Evolutionary conservation across 1,140 invertebrate species (phyloP).

Genomic region (Drosophila tani): DNA sequence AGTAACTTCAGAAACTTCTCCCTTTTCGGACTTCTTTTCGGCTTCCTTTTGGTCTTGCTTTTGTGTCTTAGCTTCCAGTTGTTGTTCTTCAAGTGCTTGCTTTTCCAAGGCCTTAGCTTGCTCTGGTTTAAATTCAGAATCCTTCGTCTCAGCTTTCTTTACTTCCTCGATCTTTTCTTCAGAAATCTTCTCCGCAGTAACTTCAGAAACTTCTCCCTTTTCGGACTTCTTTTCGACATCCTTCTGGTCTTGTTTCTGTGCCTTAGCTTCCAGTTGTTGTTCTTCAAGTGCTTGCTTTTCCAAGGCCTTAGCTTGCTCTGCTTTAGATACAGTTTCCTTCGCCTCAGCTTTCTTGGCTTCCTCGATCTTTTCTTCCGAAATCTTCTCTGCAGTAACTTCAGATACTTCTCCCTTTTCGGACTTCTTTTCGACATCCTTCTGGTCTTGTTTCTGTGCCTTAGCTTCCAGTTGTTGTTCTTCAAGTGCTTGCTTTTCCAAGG

Average conservation of each 20-base stretch:
- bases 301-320: slow-evolving; percentile 25
- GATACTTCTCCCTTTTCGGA: no score
- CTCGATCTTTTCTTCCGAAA: no score
- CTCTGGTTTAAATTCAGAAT: slow-evolving; percentile 28
- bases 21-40: slow-evolving; percentile 39
- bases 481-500: no score
- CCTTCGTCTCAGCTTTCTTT: slow-evolving; percentile 11
- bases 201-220: slow-evolving; percentile 40
- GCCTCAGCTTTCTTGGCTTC: no score
- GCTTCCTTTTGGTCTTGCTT: background rate
- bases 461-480: no score
- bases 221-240: slow-evolving; percentile 20
- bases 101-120: slow-evolving; percentile 22
- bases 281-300: slow-evolving; percentile 43
- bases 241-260: no score
- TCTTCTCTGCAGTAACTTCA: no score
- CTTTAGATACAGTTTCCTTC: no score
- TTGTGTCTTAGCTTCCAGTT: background rate
- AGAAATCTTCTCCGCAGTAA: slow-evolving; percentile 29
- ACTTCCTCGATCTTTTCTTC: slow-evolving; percentile 23
- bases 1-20: slow-evolving; percentile 15
- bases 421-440: no score
- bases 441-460: no score
- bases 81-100: slow-evolving; percentile 21
- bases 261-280: slow-evolving; percentile 1